Conservation (phyloP, 2,888 invertebrate species). For the Scrobipalpa costella region DNA sequence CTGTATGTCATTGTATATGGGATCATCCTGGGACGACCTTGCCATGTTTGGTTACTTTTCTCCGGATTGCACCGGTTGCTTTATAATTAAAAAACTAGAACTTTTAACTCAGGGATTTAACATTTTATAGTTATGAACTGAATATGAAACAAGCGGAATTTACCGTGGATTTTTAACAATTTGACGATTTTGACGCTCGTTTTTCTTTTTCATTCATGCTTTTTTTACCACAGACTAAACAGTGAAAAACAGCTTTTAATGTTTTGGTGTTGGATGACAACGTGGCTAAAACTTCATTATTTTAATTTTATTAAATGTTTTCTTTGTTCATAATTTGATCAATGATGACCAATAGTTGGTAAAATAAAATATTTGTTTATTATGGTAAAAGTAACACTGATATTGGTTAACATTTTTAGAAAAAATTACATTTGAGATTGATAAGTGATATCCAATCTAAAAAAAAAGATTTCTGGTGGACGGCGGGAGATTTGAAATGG, state of each 20-base stretch:
- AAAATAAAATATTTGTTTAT: too few species aligned
- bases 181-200: constrained; percentile 25
- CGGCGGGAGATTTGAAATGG: too few species aligned
- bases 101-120: constrained; percentile 60
- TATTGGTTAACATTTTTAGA: too few species aligned
- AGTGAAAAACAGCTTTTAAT: neutral
- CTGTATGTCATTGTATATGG: constrained; percentile 69
- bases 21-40: constrained; percentile 78
- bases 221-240: constrained; percentile 15
- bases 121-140: constrained; percentile 55
- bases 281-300: too few species aligned
- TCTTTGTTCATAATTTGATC: too few species aligned
- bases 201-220: constrained; percentile 21
- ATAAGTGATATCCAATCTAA: too few species aligned
- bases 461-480: too few species aligned
- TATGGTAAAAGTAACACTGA: too few species aligned
- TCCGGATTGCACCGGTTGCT: constrained; percentile 46
- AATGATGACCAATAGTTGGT: too few species aligned
- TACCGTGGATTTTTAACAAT: constrained; percentile 68
- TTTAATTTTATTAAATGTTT: too few species aligned
- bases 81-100: constrained; percentile 38
- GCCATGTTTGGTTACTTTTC: constrained; percentile 72
- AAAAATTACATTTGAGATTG: too few species aligned
- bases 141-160: constrained; percentile 48
- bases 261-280: neutral